Percentiles rank a stretch among this genome's conserved stretches.
phyloP scores from a whole-genome alignment of 1,140 invertebrate genomes.

The Callitettix versicolor region DNA sequence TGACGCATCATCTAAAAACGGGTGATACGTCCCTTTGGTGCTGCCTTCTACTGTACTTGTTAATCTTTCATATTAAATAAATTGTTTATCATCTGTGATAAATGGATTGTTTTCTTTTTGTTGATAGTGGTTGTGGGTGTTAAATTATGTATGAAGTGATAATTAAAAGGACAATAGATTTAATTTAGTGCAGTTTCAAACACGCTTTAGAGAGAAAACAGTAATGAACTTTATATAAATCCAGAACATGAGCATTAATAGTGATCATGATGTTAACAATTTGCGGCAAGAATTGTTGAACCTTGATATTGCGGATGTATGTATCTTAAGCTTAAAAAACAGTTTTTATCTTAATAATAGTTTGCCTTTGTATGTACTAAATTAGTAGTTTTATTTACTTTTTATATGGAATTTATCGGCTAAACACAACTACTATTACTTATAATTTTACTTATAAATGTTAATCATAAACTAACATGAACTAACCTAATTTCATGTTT shows the following conservation, averaged over 20 bases:
- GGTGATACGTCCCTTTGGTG: too few relatives aligned
- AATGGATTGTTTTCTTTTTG: too few relatives aligned
- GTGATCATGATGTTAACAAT: conserved; percentile 1
- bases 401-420: background rate
- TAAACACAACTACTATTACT: background rate
- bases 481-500: background rate
- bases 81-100: too few relatives aligned
- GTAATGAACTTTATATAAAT: too few relatives aligned
- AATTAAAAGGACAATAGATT: too few relatives aligned
- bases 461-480: background rate
- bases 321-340: background rate
- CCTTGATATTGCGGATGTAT: conserved; percentile 9
- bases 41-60: too few relatives aligned
- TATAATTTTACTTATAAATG: background rate
- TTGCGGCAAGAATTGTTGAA: conserved; percentile 2
- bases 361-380: background rate
- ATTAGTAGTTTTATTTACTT: background rate
- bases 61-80: too few relatives aligned
- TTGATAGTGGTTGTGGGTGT: too few relatives aligned
- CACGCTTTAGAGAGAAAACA: too few relatives aligned
- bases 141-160: too few relatives aligned
- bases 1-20: too few relatives aligned
- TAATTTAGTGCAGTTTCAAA: too few relatives aligned
- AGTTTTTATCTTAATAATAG: background rate
- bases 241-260: background rate